A percentile compares a stretch with the other conserved stretches of the same genome.
Evolutionary conservation across 2,113 vertebrate genomes (phyloP).

Genomic region (Aleadryas rufinucha): DNA sequence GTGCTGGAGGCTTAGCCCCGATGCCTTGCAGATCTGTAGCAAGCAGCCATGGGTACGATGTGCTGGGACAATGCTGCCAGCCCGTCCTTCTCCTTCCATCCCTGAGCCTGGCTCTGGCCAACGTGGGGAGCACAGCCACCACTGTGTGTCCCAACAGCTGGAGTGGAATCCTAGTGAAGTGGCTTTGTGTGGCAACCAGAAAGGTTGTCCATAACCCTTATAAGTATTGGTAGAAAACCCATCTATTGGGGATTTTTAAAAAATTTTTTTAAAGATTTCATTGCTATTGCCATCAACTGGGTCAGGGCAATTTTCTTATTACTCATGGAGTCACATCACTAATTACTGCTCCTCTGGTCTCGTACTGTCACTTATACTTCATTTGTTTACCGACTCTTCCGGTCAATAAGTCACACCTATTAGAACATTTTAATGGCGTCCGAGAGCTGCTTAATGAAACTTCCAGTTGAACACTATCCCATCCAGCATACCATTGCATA

Average conservation of each 20-base stretch:
- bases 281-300: conserved; percentile 23
- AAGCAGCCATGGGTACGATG: fast-evolving
- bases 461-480: conserved; percentile 28
- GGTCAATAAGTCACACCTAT: conserved; percentile 57
- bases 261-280: not conserved
- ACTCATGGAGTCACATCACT: conserved; percentile 47
- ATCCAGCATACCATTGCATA: conserved; percentile 52
- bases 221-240: not conserved
- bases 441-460: not conserved
- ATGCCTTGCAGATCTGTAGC: not conserved
- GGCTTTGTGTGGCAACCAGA: not conserved
- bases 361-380: conserved; percentile 38
- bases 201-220: not conserved
- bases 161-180: fast-evolving
- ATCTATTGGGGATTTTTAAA: not conserved
- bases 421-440: not conserved
- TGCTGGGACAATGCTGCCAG: not conserved
- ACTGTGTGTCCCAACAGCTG: not conserved
- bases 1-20: fast-evolving
- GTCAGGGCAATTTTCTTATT: conserved; percentile 48
- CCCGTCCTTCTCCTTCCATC: fast-evolving
- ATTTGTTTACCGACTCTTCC: conserved; percentile 55
- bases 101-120: not conserved
- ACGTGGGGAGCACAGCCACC: not conserved
- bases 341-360: conserved; percentile 40